Conservation (phyloP, 2,113 vertebrate species). For the Daubentonia madagascariensis region DNA sequence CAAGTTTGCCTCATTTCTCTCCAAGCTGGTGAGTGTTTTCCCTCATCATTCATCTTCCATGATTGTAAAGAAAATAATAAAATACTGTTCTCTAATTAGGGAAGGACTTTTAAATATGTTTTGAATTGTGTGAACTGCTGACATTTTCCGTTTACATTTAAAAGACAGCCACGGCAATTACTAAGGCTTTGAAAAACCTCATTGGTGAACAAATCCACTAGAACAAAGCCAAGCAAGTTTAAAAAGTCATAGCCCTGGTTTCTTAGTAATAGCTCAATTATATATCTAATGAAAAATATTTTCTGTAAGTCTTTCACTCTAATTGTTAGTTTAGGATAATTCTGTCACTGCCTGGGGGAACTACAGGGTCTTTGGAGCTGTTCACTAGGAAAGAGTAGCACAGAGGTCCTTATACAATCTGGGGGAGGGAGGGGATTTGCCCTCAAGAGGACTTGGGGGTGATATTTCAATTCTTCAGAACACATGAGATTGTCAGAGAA, state of each 20-base stretch:
- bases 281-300: slow-evolving; percentile 52
- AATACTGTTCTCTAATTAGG: slow-evolving; percentile 60
- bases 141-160: slow-evolving; percentile 55
- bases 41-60: not conserved
- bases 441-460: not conserved
- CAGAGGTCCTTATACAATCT: not conserved
- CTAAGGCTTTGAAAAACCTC: slow-evolving; percentile 6
- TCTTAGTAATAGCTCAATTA: slow-evolving; percentile 40
- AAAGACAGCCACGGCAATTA: slow-evolving; percentile 52
- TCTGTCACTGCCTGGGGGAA: not conserved
- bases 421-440: not conserved
- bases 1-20: slow-evolving; percentile 25
- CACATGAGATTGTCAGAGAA: not conserved
- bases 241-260: slow-evolving; percentile 20
- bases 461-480: not conserved
- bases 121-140: slow-evolving; percentile 48
- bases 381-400: not conserved
- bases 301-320: not conserved
- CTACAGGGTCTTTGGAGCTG: not conserved
- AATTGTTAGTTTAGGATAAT: slow-evolving; percentile 1
- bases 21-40: not conserved
- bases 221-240: slow-evolving; percentile 52
- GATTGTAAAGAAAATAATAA: slow-evolving; percentile 63
- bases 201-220: not conserved
- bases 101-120: slow-evolving; percentile 42